Percentiles rank a stretch among this genome's conserved stretches.
These are phyloP conservation scores for Cephus nigrinus DNA, from an alignment of 2,888 invertebrate species.

Conservation along the genomic window DNA sequence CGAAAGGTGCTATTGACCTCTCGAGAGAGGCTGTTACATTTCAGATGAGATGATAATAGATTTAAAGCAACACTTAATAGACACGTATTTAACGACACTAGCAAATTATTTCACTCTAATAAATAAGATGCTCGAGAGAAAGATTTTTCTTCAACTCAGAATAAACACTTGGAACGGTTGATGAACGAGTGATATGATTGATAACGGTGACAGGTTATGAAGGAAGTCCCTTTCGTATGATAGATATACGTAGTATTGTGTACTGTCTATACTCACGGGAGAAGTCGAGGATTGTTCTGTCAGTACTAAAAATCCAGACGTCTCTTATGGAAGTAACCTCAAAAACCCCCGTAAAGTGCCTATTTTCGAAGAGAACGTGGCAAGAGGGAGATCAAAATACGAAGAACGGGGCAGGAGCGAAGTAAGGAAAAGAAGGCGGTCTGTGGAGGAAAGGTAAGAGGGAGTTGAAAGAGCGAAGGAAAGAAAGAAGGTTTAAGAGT, in stretches of 20 bases:
- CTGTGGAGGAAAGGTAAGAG: slow-evolving; percentile 16
- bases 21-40: neutral
- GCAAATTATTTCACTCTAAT: neutral
- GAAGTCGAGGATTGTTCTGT: slow-evolving; percentile 2
- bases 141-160: neutral
- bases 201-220: neutral
- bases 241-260: neutral
- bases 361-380: slow-evolving; percentile 34
- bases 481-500: slow-evolving; percentile 8
- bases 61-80: neutral
- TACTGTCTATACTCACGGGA: slow-evolving; percentile 11
- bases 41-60: neutral
- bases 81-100: neutral
- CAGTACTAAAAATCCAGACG: slow-evolving; percentile 18
- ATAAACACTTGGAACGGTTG: neutral
- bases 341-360: slow-evolving; percentile 41
- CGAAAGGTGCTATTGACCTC: neutral
- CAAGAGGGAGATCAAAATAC: slow-evolving; percentile 11
- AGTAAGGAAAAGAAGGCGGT: slow-evolving; percentile 6
- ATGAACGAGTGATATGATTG: neutral
- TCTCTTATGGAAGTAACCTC: slow-evolving; percentile 43
- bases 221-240: neutral
- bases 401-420: slow-evolving; percentile 7
- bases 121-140: neutral
- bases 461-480: slow-evolving; percentile 17